Percentiles rank a stretch among this genome's conserved stretches.
These are phyloP conservation scores for rabbit (Oryctolagus cuniculus) DNA, from an alignment of 2,113 vertebrate species.

Conservation along the genomic window mOryCun1.1 NC_091441.1:32296001-32296500, in stretches of 20 bases:
- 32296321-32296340: not conserved
- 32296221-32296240: not conserved
- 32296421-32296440: not conserved
- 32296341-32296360: not conserved
- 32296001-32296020: not conserved
- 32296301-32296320: not conserved
- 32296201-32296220: not conserved
- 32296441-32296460: not conserved
- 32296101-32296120: not conserved
- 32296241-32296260: not conserved
- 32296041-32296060: not conserved
- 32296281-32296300: not conserved
- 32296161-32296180: not conserved
- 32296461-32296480: not conserved
- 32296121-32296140: not conserved
- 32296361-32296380: not conserved
- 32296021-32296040: not conserved
- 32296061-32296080: conserved; percentile 9
- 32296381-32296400: not conserved
- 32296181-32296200: not conserved
- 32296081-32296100: not conserved
- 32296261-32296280: not conserved
- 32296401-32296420: not conserved
- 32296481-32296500: not conserved
- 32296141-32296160: not conserved